Conservation (phyloP, 2,113 vertebrate genomes). For the Plectropomus leopardus region DNA sequence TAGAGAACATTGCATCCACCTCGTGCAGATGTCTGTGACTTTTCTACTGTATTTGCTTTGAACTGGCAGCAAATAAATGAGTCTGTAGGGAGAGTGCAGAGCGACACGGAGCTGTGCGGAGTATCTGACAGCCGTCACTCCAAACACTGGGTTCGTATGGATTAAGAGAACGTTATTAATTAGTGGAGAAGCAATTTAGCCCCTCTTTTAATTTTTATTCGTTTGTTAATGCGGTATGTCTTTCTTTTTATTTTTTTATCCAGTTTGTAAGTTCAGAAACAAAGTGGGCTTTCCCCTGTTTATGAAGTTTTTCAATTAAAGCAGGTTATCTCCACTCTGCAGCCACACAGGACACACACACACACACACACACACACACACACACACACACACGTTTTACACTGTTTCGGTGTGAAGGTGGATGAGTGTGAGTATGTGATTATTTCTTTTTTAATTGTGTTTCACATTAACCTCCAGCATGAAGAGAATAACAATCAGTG, state of each 20-base stretch:
- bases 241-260: not conserved
- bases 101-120: not conserved
- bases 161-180: conserved; percentile 13
- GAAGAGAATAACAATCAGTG: not conserved
- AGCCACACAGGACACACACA: not conserved
- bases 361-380: conserved; percentile 21
- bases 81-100: not conserved
- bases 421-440: not conserved
- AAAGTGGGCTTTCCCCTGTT: not conserved
- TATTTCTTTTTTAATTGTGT: conserved; percentile 43
- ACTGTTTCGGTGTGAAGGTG: not conserved
- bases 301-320: conserved; percentile 1
- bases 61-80: not conserved
- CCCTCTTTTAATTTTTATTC: not conserved
- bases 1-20: too few relatives aligned
- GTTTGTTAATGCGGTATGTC: not conserved
- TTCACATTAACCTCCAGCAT: conserved; percentile 35
- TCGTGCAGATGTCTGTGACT: not conserved
- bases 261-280: not conserved
- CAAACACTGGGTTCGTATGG: not conserved
- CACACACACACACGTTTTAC: not conserved
- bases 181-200: conserved; percentile 8
- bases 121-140: conserved; percentile 5
- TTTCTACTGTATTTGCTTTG: not conserved
- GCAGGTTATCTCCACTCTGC: conserved; percentile 25